These are phyloP conservation scores for Thyatira batis DNA, from an alignment of 2,888 invertebrate species.

Conservation along the genomic window DNA sequence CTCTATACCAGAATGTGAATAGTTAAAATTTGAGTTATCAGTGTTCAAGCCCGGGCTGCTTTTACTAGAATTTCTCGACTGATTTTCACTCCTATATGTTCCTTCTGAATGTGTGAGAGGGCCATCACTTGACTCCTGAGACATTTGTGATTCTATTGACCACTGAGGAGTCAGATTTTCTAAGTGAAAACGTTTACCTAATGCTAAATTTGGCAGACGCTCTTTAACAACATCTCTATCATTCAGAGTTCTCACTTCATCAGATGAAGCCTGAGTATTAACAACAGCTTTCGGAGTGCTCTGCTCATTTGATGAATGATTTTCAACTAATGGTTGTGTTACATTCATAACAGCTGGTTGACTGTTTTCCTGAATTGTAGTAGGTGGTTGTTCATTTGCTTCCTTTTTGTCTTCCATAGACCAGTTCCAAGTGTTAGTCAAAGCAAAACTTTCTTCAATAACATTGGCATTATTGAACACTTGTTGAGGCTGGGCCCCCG, in stretches of 20 bases:
- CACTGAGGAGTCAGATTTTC: constrained; percentile 82
- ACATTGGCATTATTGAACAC: constrained; percentile 70
- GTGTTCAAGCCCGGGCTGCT: constrained; percentile 69
- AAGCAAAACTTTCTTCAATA: constrained; percentile 83
- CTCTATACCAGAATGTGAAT: constrained; percentile 53
- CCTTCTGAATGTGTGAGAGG: constrained; percentile 83
- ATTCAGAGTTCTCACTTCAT: constrained; percentile 62
- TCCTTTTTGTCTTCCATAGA: constrained; percentile 76
- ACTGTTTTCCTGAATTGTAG: constrained; percentile 31
- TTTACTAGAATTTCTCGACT: constrained; percentile 79
- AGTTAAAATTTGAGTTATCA: constrained; percentile 71
- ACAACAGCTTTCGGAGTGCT: constrained; percentile 31
- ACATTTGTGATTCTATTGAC: constrained; percentile 86
- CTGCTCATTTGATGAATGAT: constrained; percentile 34
- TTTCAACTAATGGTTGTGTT: constrained; percentile 34
- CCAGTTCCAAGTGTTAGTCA: constrained; percentile 85
- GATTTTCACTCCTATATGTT: constrained; percentile 82
- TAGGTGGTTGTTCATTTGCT: constrained; percentile 23
- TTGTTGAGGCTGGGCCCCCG: constrained; percentile 23
- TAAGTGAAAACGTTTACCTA: constrained; percentile 68
- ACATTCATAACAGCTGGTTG: constrained; percentile 27
- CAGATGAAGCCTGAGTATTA: constrained; percentile 36
- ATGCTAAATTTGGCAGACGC: constrained; percentile 68
- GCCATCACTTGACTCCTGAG: constrained; percentile 85
- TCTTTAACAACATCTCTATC: constrained; percentile 69